Conservation (phyloP, 2,797 vertebrate species). For the Austrolebias charrua region DNA sequence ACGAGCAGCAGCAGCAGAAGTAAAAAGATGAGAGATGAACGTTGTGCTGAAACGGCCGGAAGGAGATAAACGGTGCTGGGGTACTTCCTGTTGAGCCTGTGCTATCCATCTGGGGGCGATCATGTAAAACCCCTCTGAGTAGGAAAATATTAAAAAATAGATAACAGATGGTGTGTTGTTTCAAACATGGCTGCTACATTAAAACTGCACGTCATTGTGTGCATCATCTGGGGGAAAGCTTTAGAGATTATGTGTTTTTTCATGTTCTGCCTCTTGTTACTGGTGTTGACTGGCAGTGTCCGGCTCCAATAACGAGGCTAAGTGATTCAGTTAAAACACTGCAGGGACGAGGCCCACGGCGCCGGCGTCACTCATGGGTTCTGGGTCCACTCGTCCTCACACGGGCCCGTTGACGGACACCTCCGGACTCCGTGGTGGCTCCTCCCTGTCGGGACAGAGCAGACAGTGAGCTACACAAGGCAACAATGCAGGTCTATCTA, state of each 20-base stretch:
- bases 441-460: slow-evolving; percentile 62
- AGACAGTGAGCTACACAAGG: no score
- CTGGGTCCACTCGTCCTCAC: slow-evolving; percentile 56
- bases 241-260: slow-evolving; percentile 65
- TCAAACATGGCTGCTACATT: slow-evolving; percentile 81
- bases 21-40: slow-evolving; percentile 32
- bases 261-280: slow-evolving; percentile 43
- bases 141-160: slow-evolving; percentile 55
- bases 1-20: no score
- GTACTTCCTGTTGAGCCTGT: slow-evolving; percentile 59
- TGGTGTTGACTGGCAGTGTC: slow-evolving; percentile 81
- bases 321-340: slow-evolving; percentile 75
- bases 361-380: slow-evolving; percentile 21
- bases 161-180: slow-evolving; percentile 51
- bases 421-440: slow-evolving; percentile 63
- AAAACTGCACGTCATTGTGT: slow-evolving; percentile 75
- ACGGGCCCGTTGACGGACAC: slow-evolving; percentile 80
- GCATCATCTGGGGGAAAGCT: slow-evolving; percentile 69
- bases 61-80: slow-evolving; percentile 21
- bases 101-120: slow-evolving; percentile 67
- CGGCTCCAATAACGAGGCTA: slow-evolving; percentile 80
- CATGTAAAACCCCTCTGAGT: slow-evolving; percentile 49
- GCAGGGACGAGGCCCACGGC: slow-evolving; percentile 61
- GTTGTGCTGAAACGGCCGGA: slow-evolving; percentile 75
- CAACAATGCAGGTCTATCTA: no score